These are phyloP conservation scores for Acrocephalus scirpaceus DNA, from an alignment of 2,797 vertebrate species.

Conservation along the genomic window DNA sequence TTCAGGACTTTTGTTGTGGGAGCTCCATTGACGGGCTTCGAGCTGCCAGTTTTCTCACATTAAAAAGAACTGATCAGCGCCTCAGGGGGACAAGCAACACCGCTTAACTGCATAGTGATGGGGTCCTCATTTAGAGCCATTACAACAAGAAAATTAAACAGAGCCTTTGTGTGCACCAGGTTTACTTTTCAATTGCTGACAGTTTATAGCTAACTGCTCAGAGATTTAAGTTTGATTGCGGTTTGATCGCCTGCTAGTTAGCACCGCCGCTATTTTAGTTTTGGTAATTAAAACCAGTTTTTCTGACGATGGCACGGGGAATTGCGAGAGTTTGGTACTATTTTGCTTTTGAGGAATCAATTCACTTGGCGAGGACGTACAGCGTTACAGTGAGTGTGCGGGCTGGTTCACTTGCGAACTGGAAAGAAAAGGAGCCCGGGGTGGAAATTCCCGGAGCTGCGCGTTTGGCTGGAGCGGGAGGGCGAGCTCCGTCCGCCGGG, in stretches of 20 bases:
- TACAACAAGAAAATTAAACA: conserved; percentile 79
- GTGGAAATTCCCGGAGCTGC: neutral
- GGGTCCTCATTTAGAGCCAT: conserved; percentile 81
- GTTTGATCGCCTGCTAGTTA: conserved; percentile 70
- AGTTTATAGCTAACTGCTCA: conserved; percentile 77
- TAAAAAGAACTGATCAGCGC: conserved; percentile 77
- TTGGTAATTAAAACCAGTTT: conserved; percentile 62
- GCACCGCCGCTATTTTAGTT: conserved; percentile 44
- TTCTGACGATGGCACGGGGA: neutral
- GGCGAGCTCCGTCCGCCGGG: neutral
- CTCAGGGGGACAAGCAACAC: conserved; percentile 71
- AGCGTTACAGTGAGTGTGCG: conserved; percentile 16
- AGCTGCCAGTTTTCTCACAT: conserved; percentile 80
- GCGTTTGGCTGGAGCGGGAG: neutral
- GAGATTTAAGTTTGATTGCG: conserved; percentile 74
- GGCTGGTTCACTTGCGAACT: neutral
- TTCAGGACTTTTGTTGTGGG: conserved; percentile 80
- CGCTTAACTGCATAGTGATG: conserved; percentile 74
- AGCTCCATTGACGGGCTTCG: conserved; percentile 75
- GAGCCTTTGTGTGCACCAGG: conserved; percentile 74
- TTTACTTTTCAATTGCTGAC: conserved; percentile 80
- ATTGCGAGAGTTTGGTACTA: conserved; percentile 34
- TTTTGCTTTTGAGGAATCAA: conserved; percentile 50
- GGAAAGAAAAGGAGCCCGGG: neutral
- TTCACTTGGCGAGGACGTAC: conserved; percentile 2